Evolutionary conservation across 30 jellyfish, hydroid and myxozoan genomes (phyloP).

Genomic region (Cassiopea xamachana): DNA sequence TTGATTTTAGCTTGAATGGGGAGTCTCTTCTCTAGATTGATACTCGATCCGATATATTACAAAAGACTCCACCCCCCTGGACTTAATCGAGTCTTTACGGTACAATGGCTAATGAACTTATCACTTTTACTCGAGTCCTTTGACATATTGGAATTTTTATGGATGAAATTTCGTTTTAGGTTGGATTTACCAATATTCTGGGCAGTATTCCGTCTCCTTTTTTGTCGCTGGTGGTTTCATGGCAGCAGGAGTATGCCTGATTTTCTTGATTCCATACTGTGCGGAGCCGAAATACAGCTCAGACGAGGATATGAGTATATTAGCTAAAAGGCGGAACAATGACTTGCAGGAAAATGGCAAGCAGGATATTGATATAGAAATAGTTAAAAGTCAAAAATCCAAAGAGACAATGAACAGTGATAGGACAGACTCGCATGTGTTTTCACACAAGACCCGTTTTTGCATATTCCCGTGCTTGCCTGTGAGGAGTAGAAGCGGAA

Average conservation of each 20-base stretch:
- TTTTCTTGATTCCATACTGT: constrained; percentile 82
- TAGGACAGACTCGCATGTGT: constrained; percentile 22
- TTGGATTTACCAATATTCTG: constrained; percentile 89
- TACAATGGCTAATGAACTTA: too few species aligned
- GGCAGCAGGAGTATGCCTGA: constrained; percentile 94
- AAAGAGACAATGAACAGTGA: neutral
- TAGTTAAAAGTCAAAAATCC: neutral
- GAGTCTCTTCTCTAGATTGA: too few species aligned
- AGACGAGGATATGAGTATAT: constrained; percentile 16
- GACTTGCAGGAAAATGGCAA: neutral
- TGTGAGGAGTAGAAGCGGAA: constrained; percentile 40
- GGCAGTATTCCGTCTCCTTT: constrained; percentile 90
- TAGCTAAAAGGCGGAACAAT: neutral
- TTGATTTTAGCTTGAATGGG: too few species aligned
- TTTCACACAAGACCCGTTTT: constrained; percentile 29
- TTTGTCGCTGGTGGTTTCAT: constrained; percentile 95
- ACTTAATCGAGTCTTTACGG: too few species aligned
- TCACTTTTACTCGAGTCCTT: neutral
- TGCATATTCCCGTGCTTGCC: constrained; percentile 72
- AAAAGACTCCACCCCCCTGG: too few species aligned
- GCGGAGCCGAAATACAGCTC: constrained; percentile 13
- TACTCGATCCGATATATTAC: too few species aligned
- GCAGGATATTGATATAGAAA: constrained; percentile 1
- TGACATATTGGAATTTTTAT: neutral
- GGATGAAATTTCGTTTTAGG: constrained; percentile 47